phyloP scores from a whole-genome alignment of 2,888 invertebrate genomes.

The Hofmannophila pseudospretella region DNA sequence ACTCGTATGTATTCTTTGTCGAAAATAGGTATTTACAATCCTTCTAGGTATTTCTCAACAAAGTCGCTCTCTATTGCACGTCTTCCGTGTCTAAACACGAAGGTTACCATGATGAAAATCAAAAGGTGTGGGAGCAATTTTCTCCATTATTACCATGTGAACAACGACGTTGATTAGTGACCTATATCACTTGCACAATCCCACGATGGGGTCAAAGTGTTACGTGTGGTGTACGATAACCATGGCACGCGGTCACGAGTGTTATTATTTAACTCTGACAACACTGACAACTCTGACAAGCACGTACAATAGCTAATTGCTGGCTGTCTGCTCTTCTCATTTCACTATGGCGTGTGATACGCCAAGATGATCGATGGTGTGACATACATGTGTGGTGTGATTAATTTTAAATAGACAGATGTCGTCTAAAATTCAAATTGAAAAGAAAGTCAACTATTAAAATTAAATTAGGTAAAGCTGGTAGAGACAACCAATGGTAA shows the following conservation, averaged over 20 bases:
- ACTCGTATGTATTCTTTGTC: too few species aligned
- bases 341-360: too few species aligned
- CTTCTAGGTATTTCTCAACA: too few species aligned
- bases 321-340: slow-evolving; percentile 31
- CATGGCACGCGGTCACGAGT: slow-evolving; percentile 28
- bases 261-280: slow-evolving; percentile 28
- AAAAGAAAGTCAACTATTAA: too few species aligned
- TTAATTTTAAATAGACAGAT: too few species aligned
- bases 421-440: too few species aligned
- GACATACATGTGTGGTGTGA: too few species aligned
- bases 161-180: slow-evolving; percentile 25
- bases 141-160: slow-evolving; percentile 28
- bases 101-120: slow-evolving; percentile 1
- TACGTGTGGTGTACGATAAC: slow-evolving; percentile 40
- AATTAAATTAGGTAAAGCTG: too few species aligned
- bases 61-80: too few species aligned
- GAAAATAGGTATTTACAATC: too few species aligned
- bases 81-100: neutral
- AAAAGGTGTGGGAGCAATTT: neutral
- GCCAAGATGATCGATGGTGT: too few species aligned
- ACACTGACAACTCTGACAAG: slow-evolving; percentile 28
- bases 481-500: too few species aligned
- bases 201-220: slow-evolving; percentile 50
- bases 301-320: slow-evolving; percentile 36
- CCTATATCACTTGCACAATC: slow-evolving; percentile 32